These are phyloP conservation scores for Tragelaphus imberbis DNA, from an alignment of 2,113 vertebrate species.

Conservation along the genomic window DNA sequence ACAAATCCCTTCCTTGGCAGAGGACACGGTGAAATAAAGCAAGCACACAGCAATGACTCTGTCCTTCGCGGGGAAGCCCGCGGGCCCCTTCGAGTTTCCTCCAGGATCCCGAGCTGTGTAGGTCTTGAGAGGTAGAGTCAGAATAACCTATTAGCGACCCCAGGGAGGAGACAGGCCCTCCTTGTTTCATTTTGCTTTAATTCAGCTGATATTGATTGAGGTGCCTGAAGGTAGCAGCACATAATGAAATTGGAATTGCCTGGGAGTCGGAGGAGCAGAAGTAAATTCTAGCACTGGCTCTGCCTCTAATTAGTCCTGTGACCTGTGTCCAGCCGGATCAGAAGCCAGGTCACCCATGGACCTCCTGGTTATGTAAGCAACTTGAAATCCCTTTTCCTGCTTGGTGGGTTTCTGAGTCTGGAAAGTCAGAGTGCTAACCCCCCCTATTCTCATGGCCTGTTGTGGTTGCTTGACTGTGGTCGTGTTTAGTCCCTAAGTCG, in stretches of 20 bases:
- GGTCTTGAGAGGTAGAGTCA: not conserved
- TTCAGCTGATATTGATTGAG: not conserved
- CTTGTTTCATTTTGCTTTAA: not conserved
- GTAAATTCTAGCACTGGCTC: not conserved
- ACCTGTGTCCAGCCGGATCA: not conserved
- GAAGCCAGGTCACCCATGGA: not conserved
- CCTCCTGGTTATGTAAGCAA: not conserved
- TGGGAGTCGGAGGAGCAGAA: not conserved
- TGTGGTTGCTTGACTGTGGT: not conserved
- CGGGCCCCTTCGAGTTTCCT: not conserved
- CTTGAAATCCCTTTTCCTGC: not conserved
- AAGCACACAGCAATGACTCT: not conserved
- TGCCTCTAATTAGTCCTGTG: not conserved
- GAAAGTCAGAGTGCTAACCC: not conserved
- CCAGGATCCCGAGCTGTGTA: not conserved
- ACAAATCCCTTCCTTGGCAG: not conserved
- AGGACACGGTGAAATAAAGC: not conserved
- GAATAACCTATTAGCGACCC: not conserved
- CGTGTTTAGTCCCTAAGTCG: not conserved
- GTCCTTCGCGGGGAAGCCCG: not conserved
- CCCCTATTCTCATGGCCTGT: not conserved
- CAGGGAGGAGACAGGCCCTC: not conserved
- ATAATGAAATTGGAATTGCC: not conserved
- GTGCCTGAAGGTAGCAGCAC: not conserved
- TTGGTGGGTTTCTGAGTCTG: not conserved